Evolutionary conservation across 2,113 vertebrate species (phyloP).

Genomic region (Sus scrofa): T2T-Sscrofa CM001155.3:9266501-9267000

Average conservation of each 20-base stretch:
- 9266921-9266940: neutral
- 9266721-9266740: neutral
- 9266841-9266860: neutral
- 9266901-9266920: neutral
- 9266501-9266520: no score
- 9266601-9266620: no score
- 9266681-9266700: neutral
- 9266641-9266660: neutral
- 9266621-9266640: no score
- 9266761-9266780: neutral
- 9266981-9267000: neutral
- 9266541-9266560: no score
- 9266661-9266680: neutral
- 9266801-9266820: neutral
- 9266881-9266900: neutral
- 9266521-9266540: no score
- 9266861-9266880: neutral
- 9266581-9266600: no score
- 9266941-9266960: neutral
- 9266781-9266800: neutral
- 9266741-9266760: neutral
- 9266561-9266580: no score
- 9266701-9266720: neutral
- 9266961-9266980: no score
- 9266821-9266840: neutral